A percentile compares a stretch with the other conserved stretches of the same genome.
These are phyloP conservation scores for Haplotaxodon microlepis DNA, from an alignment of 2,113 vertebrate genomes.

Conservation along the genomic window DNA sequence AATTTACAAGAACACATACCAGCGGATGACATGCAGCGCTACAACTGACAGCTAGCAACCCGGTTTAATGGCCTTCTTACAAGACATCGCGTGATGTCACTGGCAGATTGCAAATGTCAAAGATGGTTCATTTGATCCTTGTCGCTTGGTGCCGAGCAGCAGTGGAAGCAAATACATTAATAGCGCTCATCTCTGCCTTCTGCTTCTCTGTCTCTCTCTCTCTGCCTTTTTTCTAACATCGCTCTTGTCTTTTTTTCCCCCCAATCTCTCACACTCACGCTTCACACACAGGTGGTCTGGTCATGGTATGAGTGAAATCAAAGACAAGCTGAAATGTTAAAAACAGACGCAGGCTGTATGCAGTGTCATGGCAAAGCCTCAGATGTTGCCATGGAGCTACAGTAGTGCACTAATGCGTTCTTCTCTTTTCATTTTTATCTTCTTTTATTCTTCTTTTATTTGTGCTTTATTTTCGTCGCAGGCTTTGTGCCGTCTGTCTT, in stretches of 20 bases:
- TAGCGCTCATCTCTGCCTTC: background rate
- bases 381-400: slow-evolving; percentile 1
- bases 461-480: background rate
- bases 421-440: slow-evolving; percentile 1
- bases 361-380: background rate
- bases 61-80: slow-evolving; percentile 35
- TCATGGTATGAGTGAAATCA: slow-evolving; percentile 9
- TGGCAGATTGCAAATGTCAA: slow-evolving; percentile 55
- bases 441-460: background rate
- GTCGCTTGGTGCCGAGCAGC: background rate
- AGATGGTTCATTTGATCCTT: slow-evolving; percentile 42
- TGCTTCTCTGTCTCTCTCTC: background rate
- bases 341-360: background rate
- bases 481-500: background rate
- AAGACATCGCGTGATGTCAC: slow-evolving; percentile 24
- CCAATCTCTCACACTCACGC: background rate
- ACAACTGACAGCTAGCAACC: slow-evolving; percentile 21
- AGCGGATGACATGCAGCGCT: background rate
- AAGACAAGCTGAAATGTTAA: background rate
- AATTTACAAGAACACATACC: slow-evolving; percentile 6
- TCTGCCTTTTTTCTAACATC: background rate
- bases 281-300: background rate
- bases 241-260: fast-evolving
- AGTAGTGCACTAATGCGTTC: background rate
- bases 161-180: background rate